Evolutionary conservation across 2,797 vertebrate species (phyloP), one percentile per base, ranked within the genome.

Genomic region (Melopsittacus undulatus): DNA sequence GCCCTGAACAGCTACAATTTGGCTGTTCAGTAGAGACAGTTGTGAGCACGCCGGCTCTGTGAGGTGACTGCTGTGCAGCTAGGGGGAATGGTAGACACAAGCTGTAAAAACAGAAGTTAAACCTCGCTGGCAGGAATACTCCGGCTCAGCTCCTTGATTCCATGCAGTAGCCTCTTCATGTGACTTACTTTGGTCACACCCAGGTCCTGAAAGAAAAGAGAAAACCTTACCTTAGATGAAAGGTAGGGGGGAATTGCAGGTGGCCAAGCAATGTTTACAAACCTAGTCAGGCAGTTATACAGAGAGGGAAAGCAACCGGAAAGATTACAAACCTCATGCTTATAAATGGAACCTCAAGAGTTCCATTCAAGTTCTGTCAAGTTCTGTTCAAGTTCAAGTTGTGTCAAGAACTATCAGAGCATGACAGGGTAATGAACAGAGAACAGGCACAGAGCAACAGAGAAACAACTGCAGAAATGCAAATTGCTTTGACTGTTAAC

Each of bases 121-220:
- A 98, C 99, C 97, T 99, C 99, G 97, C 98, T 98, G 98, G 97
- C 98, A 86, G 98, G 98, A 96, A 98, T 97, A 98, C 95, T 98
- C 94, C 98, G 98, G 97, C 98, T 99, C 97, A 99, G 98, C 87
- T 99, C 99, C 96, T 98, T 97, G 98, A 99, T 99, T 61, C 99
- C 99, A 30, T 99, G 99, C 54, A 99, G 98, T 95, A 99, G 99
- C 91, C 99, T 97, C 98, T 99, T 99, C 98, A 99, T 98, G 91
- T 99, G 99, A 51, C 99, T 99, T 73, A 99, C 99, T 97, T 99
- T 99, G 46, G 99, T 99, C 95, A 99, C 99, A 4, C 99, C 99
- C 62, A 99, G 98, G 92, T 99, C 99, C 99, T 99, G 96, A 30
- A 97, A 97, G 52, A 69, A 54, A 91, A 97, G 52, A 95, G 20